These are phyloP conservation scores for Cryptops parisi DNA, from an alignment of 2,888 invertebrate species.

Conservation along the genomic window DNA sequence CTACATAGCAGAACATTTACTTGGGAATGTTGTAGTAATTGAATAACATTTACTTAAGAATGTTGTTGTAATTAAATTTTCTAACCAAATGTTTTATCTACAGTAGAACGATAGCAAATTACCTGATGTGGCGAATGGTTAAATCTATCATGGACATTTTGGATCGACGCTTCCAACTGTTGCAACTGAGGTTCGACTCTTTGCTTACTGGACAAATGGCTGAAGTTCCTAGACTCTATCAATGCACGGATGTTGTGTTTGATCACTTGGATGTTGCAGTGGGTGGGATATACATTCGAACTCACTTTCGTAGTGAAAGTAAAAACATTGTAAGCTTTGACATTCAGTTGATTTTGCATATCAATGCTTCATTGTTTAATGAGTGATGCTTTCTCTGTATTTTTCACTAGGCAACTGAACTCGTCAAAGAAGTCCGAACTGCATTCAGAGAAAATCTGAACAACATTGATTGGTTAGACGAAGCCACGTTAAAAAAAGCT, in stretches of 20 bases:
- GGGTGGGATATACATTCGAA: conserved; percentile 72
- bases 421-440: conserved; percentile 68
- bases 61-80: too few relatives aligned
- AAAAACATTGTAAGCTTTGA: conserved; percentile 42
- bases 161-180: conserved; percentile 15
- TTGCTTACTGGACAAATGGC: conserved; percentile 15
- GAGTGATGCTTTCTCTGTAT: background rate
- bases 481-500: conserved; percentile 44
- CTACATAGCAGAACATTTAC: too few relatives aligned
- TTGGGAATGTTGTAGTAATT: too few relatives aligned
- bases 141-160: conserved; percentile 56
- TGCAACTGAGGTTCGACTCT: conserved; percentile 7
- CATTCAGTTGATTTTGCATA: background rate
- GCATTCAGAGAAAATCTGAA: conserved; percentile 67
- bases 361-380: background rate
- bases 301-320: conserved; percentile 72
- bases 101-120: conserved; percentile 69
- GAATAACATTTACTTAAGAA: too few relatives aligned
- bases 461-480: conserved; percentile 84
- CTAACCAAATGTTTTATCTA: conserved; percentile 13
- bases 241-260: conserved; percentile 12
- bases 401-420: conserved; percentile 34
- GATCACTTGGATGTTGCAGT: conserved; percentile 27
- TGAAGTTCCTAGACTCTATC: conserved; percentile 14
- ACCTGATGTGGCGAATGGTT: conserved; percentile 79